Evolutionary conservation across 2,797 vertebrate species (phyloP).

Genomic region (Lophius americanus): DNA sequence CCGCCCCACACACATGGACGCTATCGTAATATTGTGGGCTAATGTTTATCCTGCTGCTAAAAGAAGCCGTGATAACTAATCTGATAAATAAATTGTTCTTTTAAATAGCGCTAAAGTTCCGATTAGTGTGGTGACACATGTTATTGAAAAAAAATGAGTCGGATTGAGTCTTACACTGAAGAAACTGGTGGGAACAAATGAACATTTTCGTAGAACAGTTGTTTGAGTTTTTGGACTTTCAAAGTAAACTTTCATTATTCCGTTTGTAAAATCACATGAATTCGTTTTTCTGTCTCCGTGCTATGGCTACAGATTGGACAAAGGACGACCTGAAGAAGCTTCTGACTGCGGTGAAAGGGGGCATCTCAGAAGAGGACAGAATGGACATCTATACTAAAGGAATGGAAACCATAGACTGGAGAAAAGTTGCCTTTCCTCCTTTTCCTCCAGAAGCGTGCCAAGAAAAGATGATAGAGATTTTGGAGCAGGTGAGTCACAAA

Average conservation of each 20-base stretch:
- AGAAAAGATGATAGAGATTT: conserved; percentile 86
- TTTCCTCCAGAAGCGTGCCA: conserved; percentile 88
- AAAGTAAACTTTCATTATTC: background rate
- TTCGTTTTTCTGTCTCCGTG: background rate
- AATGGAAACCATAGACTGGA: conserved; percentile 86
- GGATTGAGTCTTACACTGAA: too few relatives aligned
- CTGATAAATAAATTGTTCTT: background rate
- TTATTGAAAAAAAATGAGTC: conserved; percentile 8
- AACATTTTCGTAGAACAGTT: background rate
- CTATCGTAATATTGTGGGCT: fast-evolving
- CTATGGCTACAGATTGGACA: conserved; percentile 79
- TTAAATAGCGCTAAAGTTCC: background rate
- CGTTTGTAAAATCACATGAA: background rate
- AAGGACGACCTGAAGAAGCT: conserved; percentile 83
- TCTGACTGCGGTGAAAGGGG: conserved; percentile 83
- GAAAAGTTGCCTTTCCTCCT: conserved; percentile 87
- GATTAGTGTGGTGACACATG: background rate
- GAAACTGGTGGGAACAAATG: conserved; percentile 34
- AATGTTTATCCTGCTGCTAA: background rate
- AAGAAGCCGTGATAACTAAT: too few relatives aligned
- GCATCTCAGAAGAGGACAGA: conserved; percentile 73
- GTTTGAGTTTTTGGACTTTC: too few relatives aligned
- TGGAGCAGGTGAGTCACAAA: conserved; percentile 78
- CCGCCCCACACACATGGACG: fast-evolving
- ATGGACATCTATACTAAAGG: conserved; percentile 72